Conservation (phyloP, 2,888 invertebrate species). For the Sericinus montela region DNA sequence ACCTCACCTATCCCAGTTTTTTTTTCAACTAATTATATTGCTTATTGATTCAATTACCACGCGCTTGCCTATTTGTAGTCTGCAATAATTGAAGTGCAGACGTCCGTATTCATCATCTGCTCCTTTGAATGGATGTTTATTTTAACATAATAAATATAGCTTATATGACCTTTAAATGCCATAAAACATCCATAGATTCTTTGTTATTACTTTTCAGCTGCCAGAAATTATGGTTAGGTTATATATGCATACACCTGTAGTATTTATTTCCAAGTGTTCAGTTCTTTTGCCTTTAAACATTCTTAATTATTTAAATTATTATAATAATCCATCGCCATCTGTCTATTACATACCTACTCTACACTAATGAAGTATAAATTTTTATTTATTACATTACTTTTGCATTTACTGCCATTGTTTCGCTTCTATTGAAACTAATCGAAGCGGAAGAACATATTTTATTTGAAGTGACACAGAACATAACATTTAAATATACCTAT, state of each 20-base stretch:
- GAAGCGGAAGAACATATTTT: too few relatives aligned
- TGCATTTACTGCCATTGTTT: too few relatives aligned
- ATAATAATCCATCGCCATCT: too few relatives aligned
- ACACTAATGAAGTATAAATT: too few relatives aligned
- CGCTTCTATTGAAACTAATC: too few relatives aligned
- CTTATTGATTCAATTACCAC: slow-evolving; percentile 12
- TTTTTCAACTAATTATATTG: slow-evolving; percentile 15
- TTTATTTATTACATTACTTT: too few relatives aligned
- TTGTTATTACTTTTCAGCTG: slow-evolving; percentile 1
- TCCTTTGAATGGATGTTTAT: neutral
- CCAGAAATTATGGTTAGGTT: neutral
- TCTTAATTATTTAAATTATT: too few relatives aligned
- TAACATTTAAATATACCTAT: too few relatives aligned
- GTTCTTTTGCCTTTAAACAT: neutral
- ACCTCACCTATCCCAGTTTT: slow-evolving; percentile 12
- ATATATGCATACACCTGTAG: neutral
- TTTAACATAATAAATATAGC: too few relatives aligned
- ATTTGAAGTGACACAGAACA: too few relatives aligned
- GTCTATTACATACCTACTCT: too few relatives aligned
- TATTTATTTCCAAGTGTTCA: neutral
- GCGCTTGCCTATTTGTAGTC: slow-evolving; percentile 5
- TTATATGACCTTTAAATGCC: slow-evolving; percentile 2
- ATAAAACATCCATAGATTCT: neutral
- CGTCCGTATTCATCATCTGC: slow-evolving; percentile 6
- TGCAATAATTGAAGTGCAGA: slow-evolving; percentile 18